phyloP scores from a whole-genome alignment of 2,888 invertebrate genomes.

The Drosophila yooni region DNA sequence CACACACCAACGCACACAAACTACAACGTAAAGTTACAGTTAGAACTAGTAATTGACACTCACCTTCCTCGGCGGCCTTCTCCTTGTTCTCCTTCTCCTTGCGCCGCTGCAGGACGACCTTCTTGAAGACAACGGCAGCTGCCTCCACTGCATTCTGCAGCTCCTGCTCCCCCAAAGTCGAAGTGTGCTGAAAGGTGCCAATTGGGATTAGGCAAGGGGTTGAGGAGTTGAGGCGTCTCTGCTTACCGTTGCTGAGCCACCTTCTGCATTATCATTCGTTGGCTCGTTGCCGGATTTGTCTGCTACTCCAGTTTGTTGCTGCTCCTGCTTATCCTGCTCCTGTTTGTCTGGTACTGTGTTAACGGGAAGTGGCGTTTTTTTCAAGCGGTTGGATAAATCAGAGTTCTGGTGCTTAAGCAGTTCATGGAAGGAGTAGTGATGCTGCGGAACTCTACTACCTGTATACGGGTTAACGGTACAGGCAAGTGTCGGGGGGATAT shows the following conservation, averaged over 20 bases:
- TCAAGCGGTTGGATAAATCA: constrained; percentile 80
- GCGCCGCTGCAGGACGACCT: constrained; percentile 84
- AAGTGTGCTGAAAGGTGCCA: constrained; percentile 73
- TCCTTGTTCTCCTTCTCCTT: constrained; percentile 76
- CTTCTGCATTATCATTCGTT: constrained; percentile 38
- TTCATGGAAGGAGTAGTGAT: constrained; percentile 80
- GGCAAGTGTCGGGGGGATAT: constrained; percentile 8
- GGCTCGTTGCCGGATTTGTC: constrained; percentile 45
- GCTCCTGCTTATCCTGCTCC: constrained; percentile 22
- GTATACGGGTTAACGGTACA: constrained; percentile 56
- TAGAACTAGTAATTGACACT: constrained; percentile 59
- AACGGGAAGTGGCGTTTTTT: constrained; percentile 77
- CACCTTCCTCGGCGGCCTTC: constrained; percentile 84
- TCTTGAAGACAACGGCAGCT: constrained; percentile 84
- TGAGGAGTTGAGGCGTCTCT: too few species aligned
- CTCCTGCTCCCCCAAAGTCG: constrained; percentile 84
- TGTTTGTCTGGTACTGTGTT: constrained; percentile 66
- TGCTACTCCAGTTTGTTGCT: constrained; percentile 28
- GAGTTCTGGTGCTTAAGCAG: constrained; percentile 83
- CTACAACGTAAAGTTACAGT: constrained; percentile 12
- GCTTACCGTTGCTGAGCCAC: constrained; percentile 54
- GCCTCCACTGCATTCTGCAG: constrained; percentile 85
- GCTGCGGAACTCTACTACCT: constrained; percentile 77
- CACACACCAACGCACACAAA: constrained; percentile 4
- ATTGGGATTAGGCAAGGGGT: neutral